Evolutionary conservation across 2,113 vertebrate species (phyloP), one percentile per base, ranked within the genome.

Genomic region (Callorhinus ursinus): DNA sequence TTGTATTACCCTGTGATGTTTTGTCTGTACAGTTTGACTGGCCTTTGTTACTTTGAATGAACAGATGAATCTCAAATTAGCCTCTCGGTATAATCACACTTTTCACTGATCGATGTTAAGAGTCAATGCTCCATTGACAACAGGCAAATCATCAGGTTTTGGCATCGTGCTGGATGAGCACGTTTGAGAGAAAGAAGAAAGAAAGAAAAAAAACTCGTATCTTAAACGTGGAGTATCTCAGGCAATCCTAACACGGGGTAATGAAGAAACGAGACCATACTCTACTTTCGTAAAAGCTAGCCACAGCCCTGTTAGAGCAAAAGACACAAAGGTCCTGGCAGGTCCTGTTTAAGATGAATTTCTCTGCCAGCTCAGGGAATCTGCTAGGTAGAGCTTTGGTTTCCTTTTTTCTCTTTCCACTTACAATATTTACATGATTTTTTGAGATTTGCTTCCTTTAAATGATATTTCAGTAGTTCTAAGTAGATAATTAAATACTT

Each of bases 31-130:
- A 1, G 33, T 18, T 42, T 21, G 87, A 21, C 46, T 86, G 90
- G 96, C 79, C 61, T 84, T 63, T 0, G 90, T 88, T 53, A 36
- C 69, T 74, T 67, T 94, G 84, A 84, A 95, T 42, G 86, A 57
- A 21, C 55, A 85, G 46, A 42, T n/a, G 97, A 53, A 63, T 81
- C 71, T 85, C 94, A 77, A 95, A 88, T 89, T 69, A 89, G 97
- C 87, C 69, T 86, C 89, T 83, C 4, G 8, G 72, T 85, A 88
- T 36, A 94, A 90, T 33, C 19, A 36, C 69, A 1, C 3, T 63
- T 96, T 80, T 76, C 15, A 24, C 22, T 69, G 80, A 94, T 49
- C 87, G 77, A 36, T 0, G 36, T 55, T 19, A 95, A 90, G 10
- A 9, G 46, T 77, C 49, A 33, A 79, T 8, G 13, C 5, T 86